Percentiles rank a stretch among this genome's conserved stretches.
Evolutionary conservation across 2,113 vertebrate genomes (phyloP).

Genomic region (Sturnira hondurensis): DNA sequence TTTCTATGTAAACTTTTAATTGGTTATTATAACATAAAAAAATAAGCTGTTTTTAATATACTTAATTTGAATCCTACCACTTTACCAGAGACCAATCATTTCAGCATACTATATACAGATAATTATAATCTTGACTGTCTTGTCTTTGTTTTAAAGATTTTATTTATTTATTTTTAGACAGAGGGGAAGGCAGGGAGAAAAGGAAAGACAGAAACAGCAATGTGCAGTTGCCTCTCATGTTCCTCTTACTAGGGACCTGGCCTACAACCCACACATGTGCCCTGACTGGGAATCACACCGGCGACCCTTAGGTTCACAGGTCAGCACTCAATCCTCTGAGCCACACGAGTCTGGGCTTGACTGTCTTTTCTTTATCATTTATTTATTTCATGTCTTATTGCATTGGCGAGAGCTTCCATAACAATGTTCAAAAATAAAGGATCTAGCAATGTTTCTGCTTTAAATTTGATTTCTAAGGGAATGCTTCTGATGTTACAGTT

Average conservation of each 20-base stretch:
- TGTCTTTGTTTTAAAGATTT: not conserved
- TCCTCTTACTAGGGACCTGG: no score
- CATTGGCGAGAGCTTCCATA: not conserved
- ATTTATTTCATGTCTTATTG: not conserved
- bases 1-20: not conserved
- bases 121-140: not conserved
- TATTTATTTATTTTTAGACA: not conserved
- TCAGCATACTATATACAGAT: not conserved
- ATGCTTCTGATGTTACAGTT: not conserved
- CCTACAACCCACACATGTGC: no score
- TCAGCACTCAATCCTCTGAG: no score
- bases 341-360: not conserved
- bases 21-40: not conserved
- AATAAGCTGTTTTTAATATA: not conserved
- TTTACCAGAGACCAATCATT: not conserved
- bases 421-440: not conserved
- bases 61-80: not conserved
- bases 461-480: constrained; percentile 24
- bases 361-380: not conserved
- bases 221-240: no score
- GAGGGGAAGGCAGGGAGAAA: no score
- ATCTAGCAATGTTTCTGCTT: not conserved
- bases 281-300: no score
- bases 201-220: no score
- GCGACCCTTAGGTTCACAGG: no score